phyloP scores from a whole-genome alignment of 2,113 vertebrate genomes.

The Cathartes aura region DNA sequence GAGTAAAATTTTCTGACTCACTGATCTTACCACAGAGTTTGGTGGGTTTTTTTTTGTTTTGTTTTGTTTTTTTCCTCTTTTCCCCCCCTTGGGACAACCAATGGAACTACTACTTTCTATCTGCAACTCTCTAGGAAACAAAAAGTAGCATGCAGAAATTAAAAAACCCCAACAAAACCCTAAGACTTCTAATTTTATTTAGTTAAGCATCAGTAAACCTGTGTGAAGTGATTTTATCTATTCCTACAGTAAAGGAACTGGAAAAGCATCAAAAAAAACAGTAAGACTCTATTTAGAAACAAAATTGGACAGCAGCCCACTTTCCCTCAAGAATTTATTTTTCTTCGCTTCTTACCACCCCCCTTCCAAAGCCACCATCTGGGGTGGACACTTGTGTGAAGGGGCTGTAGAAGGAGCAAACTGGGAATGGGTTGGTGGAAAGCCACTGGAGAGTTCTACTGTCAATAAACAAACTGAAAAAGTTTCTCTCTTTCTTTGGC shows the following conservation, averaged over 20 bases:
- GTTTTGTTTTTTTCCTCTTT: neutral
- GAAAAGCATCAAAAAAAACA: neutral
- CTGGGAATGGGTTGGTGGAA: neutral
- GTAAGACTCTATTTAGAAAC: neutral
- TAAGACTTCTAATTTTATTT: neutral
- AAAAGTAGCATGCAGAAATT: neutral
- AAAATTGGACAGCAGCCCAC: neutral
- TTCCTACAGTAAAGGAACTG: neutral
- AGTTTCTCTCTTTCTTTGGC: fast-evolving
- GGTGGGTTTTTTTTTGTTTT: too few relatives aligned
- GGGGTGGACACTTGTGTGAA: neutral
- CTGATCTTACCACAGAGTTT: neutral
- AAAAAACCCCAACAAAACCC: neutral
- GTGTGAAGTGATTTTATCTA: neutral
- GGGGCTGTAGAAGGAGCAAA: neutral
- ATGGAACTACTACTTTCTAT: neutral
- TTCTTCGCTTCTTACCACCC: neutral
- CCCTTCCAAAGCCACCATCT: neutral
- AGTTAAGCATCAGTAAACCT: neutral
- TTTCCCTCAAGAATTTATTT: neutral
- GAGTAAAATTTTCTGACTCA: neutral
- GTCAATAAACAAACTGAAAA: neutral
- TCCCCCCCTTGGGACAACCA: neutral
- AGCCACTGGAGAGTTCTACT: neutral
- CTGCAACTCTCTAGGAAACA: neutral